Percentiles rank a stretch among this genome's conserved stretches.
phyloP scores from a whole-genome alignment of 2,113 vertebrate genomes.

The Pelecanus crispus region DNA sequence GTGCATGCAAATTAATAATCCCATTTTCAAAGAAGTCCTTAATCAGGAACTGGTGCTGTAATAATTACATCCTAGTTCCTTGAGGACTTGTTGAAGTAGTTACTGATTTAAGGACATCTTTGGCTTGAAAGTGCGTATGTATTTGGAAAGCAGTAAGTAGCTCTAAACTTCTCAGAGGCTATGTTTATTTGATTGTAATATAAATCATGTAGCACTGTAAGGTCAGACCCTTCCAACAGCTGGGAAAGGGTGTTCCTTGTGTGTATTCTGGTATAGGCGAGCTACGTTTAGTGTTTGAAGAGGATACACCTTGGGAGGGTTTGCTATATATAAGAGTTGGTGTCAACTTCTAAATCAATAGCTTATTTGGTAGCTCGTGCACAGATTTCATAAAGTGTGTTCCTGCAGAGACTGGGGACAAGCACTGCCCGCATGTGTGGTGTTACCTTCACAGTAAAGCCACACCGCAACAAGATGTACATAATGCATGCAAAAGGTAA shows the following conservation, averaged over 20 bases:
- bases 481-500: neutral
- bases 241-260: neutral
- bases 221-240: neutral
- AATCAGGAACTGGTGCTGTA: slow-evolving; percentile 30
- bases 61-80: slow-evolving; percentile 26
- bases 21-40: neutral
- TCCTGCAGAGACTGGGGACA: neutral
- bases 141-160: slow-evolving; percentile 3
- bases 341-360: slow-evolving; percentile 1
- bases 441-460: neutral
- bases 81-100: neutral
- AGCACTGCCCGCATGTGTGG: accelerated
- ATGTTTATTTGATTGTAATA: slow-evolving; percentile 5
- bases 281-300: slow-evolving; percentile 17
- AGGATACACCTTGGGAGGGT: neutral
- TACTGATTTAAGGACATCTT: slow-evolving; percentile 29
- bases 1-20: neutral
- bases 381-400: neutral
- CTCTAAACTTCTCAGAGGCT: slow-evolving; percentile 4
- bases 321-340: neutral
- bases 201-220: slow-evolving; percentile 23
- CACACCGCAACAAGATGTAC: neutral
- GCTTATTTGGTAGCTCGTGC: neutral
- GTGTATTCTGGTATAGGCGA: neutral
- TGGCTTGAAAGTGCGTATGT: neutral